Conservation (phyloP, 1,140 invertebrate species). For the Gonioctena quinquepunctata region DNA sequence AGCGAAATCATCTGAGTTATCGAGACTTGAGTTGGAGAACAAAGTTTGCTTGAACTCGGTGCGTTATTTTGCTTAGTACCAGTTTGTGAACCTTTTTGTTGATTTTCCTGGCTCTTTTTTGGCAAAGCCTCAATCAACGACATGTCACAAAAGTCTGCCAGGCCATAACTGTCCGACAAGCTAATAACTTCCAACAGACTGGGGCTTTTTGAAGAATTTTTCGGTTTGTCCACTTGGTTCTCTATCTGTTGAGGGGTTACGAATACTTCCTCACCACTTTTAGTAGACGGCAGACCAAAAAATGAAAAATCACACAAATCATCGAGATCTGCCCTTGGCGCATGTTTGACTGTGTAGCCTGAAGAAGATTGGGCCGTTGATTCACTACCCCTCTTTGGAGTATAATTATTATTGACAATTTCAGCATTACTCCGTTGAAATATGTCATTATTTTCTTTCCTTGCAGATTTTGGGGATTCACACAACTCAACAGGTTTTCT, state of each 20-base stretch:
- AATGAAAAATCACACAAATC: conserved; percentile 42
- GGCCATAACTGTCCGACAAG: neutral
- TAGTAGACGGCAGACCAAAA: conserved; percentile 26
- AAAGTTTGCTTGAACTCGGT: neutral
- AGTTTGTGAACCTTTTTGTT: neutral
- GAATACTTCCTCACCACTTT: neutral
- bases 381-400: neutral
- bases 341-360: too few species aligned
- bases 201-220: neutral
- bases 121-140: neutral
- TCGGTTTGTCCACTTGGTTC: too few species aligned
- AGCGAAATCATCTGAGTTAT: conserved; percentile 11
- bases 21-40: neutral
- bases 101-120: neutral
- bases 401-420: neutral
- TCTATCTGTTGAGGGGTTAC: neutral
- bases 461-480: neutral
- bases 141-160: neutral
- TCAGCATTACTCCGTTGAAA: neutral
- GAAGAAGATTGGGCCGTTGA: neutral
- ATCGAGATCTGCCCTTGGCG: conserved; percentile 10
- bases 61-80: neutral
- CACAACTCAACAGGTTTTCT: neutral
- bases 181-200: neutral
- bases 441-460: neutral